Percentiles rank a stretch among this genome's conserved stretches.
Conservation (phyloP, 2,888 invertebrate species). For the Euspilapteryx auroguttella region DNA sequence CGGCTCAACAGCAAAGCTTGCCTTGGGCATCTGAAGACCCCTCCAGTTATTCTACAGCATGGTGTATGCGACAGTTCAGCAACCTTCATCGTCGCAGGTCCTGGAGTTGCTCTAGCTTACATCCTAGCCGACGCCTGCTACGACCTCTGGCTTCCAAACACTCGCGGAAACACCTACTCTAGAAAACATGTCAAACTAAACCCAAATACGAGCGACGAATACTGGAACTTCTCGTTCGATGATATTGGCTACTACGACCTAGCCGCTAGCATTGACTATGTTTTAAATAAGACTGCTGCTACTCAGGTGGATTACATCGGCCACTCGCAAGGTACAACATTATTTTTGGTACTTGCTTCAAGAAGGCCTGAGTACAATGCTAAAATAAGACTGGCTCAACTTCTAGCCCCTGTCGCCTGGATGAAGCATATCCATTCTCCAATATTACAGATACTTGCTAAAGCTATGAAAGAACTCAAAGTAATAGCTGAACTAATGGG, state of each 20-base stretch:
- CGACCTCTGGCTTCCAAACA: slow-evolving; percentile 84
- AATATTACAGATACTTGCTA: slow-evolving; percentile 23
- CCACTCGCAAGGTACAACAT: slow-evolving; percentile 69
- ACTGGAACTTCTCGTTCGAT: slow-evolving; percentile 66
- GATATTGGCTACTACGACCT: slow-evolving; percentile 74
- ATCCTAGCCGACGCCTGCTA: slow-evolving; percentile 67
- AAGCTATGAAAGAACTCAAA: slow-evolving; percentile 15
- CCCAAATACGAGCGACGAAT: slow-evolving; percentile 12
- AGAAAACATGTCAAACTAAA: slow-evolving; percentile 40
- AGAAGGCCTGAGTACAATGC: slow-evolving; percentile 55
- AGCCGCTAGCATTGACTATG: slow-evolving; percentile 70
- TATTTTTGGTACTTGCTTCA: slow-evolving; percentile 58
- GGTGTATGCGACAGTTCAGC: slow-evolving; percentile 75
- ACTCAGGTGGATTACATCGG: slow-evolving; percentile 66
- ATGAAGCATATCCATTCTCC: slow-evolving; percentile 38
- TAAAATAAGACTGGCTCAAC: slow-evolving; percentile 56
- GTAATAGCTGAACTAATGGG: too few relatives aligned
- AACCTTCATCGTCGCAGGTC: slow-evolving; percentile 72
- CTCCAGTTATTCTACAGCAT: slow-evolving; percentile 67
- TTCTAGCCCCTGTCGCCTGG: slow-evolving; percentile 63
- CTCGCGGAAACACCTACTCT: slow-evolving; percentile 76
- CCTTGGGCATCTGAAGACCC: slow-evolving; percentile 12
- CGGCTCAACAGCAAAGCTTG: slow-evolving; percentile 18
- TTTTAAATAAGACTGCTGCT: slow-evolving; percentile 43
- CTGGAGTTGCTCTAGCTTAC: slow-evolving; percentile 61